Percentiles rank a stretch among this genome's conserved stretches.
Evolutionary conservation across 1,140 invertebrate species (phyloP).

Genomic region (Euschistus heros): DNA sequence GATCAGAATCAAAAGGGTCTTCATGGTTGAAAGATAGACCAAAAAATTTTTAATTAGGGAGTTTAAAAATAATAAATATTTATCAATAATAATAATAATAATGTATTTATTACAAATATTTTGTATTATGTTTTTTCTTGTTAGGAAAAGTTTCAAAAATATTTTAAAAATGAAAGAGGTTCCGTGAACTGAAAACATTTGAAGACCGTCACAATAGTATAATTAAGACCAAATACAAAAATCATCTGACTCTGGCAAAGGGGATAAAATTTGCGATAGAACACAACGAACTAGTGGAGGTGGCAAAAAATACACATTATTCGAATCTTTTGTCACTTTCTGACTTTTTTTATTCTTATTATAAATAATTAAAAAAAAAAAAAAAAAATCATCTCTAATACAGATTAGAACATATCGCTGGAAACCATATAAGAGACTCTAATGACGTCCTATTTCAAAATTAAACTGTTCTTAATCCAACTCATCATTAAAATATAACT

Average conservation of each 20-base stretch:
- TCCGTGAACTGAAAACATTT: no score
- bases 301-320: not conserved
- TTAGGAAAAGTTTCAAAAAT: no score
- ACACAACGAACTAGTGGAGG: slow-evolving; percentile 2
- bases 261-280: not conserved
- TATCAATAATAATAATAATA: no score
- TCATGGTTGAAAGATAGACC: no score
- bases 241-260: not conserved
- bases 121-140: no score
- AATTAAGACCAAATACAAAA: not conserved
- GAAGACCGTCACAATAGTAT: no score
- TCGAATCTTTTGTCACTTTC: not conserved
- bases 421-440: not conserved
- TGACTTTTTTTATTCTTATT: not conserved
- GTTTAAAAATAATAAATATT: no score
- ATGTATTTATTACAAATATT: no score
- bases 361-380: not conserved
- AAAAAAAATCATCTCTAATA: not conserved
- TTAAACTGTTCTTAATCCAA: not conserved
- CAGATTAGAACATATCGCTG: not conserved
- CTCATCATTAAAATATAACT: slow-evolving; percentile 11
- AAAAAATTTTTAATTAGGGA: no score
- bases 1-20: no score
- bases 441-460: not conserved
- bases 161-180: no score